A percentile compares a stretch with the other conserved stretches of the same genome.
Evolutionary conservation across 2,888 invertebrate genomes (phyloP).

Genomic region (Corythucha ciliata): DNA sequence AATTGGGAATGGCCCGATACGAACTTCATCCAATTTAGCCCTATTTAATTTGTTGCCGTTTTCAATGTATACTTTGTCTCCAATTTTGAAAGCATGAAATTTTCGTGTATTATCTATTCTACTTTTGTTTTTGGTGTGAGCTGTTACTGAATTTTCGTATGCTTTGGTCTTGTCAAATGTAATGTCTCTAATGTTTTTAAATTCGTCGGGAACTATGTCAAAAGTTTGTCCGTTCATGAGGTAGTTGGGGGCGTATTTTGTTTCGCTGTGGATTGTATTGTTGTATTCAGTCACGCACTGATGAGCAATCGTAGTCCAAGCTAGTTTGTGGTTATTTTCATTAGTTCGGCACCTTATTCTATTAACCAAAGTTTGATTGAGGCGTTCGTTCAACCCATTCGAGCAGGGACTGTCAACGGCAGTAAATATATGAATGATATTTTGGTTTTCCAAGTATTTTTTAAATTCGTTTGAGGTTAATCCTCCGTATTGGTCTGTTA

Average conservation of each 20-base stretch:
- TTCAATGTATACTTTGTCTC: not conserved
- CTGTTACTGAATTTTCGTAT: not conserved
- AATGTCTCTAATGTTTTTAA: not conserved
- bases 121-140: not conserved
- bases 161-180: not conserved
- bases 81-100: not conserved
- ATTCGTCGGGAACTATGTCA: not conserved
- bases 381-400: slow-evolving; percentile 33
- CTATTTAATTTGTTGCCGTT: not conserved
- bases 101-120: not conserved
- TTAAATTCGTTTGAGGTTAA: slow-evolving; percentile 36
- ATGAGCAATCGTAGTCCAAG: slow-evolving; percentile 31
- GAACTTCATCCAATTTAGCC: not conserved
- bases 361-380: slow-evolving; percentile 33
- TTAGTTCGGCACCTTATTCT: slow-evolving; percentile 31
- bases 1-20: not conserved
- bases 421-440: slow-evolving; percentile 30
- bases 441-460: slow-evolving; percentile 30
- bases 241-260: slow-evolving; percentile 31
- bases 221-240: slow-evolving; percentile 22
- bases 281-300: slow-evolving; percentile 31
- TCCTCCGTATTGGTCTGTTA: slow-evolving; percentile 35
- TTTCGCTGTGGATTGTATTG: slow-evolving; percentile 29
- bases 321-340: slow-evolving; percentile 18
- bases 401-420: slow-evolving; percentile 33